A percentile compares a stretch with the other conserved stretches of the same genome.
These are phyloP conservation scores for Microchirus variegatus DNA, from an alignment of 2,797 vertebrate genomes.

Conservation along the genomic window DNA sequence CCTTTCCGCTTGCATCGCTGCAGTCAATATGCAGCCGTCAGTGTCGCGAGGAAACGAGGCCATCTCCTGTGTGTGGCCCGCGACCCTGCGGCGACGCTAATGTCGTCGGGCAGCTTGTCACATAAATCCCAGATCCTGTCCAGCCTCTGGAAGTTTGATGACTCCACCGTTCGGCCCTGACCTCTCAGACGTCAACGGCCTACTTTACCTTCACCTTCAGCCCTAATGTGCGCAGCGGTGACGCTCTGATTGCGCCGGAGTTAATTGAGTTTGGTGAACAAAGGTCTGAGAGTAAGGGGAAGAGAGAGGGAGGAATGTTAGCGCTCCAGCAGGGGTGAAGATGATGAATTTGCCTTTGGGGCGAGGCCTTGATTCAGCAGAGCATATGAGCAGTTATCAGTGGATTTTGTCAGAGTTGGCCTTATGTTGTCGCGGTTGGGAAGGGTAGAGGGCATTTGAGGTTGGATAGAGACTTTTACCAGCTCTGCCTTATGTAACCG, in stretches of 20 bases:
- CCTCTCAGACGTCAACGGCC: slow-evolving; percentile 42
- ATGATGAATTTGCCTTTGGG: slow-evolving; percentile 74
- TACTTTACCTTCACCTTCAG: slow-evolving; percentile 65
- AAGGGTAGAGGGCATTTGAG: slow-evolving; percentile 1
- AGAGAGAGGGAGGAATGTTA: slow-evolving; percentile 28
- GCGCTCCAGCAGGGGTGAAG: slow-evolving; percentile 65
- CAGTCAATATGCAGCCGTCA: slow-evolving; percentile 7
- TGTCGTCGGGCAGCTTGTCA: slow-evolving; percentile 78
- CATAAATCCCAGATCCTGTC: slow-evolving; percentile 71
- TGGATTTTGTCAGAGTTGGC: slow-evolving; percentile 57
- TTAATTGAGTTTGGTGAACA: slow-evolving; percentile 68
- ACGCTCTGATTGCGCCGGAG: slow-evolving; percentile 66
- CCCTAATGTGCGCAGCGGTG: slow-evolving; percentile 27
- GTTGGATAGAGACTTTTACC: slow-evolving; percentile 45
- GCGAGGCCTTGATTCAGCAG: slow-evolving; percentile 57
- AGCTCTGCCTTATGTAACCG: slow-evolving; percentile 41
- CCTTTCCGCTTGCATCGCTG: slow-evolving; percentile 26
- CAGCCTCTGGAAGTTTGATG: slow-evolving; percentile 53
- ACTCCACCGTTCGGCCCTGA: slow-evolving; percentile 45
- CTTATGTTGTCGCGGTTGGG: slow-evolving; percentile 48
- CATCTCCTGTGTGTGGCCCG: slow-evolving; percentile 39
- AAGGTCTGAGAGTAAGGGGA: slow-evolving; percentile 32
- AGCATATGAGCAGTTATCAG: slow-evolving; percentile 67
- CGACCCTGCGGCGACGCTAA: slow-evolving; percentile 67
- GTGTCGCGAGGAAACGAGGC: slow-evolving; percentile 45